These are phyloP conservation scores for Ceratotherium simum DNA, from an alignment of 2,113 vertebrate genomes.

Conservation along the genomic window DNA sequence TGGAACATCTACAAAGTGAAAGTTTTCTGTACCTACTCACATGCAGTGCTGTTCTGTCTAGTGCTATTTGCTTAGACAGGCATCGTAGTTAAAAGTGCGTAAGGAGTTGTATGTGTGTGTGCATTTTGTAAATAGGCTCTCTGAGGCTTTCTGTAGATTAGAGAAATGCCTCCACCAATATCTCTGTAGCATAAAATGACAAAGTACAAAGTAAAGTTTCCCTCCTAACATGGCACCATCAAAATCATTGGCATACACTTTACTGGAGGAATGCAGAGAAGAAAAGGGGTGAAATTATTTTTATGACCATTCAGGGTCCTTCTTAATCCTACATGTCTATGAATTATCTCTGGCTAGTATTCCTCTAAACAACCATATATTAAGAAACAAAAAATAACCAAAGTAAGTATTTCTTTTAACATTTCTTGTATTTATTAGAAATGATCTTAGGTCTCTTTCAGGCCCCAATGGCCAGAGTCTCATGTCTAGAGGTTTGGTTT, in stretches of 20 bases:
- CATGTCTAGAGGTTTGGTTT: background rate
- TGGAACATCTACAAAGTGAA: background rate
- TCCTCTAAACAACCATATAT: background rate
- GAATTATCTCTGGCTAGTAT: background rate
- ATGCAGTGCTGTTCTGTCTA: background rate
- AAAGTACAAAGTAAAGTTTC: background rate
- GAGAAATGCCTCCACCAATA: background rate
- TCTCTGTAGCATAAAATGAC: background rate
- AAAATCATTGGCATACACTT: background rate
- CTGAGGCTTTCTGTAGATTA: background rate
- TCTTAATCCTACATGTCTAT: background rate
- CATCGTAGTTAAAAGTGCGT: background rate
- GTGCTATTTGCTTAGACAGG: background rate
- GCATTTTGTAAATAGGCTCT: background rate
- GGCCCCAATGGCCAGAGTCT: background rate
- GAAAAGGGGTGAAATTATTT: background rate
- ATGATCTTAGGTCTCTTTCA: background rate
- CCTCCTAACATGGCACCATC: background rate
- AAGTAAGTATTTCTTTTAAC: background rate
- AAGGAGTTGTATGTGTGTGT: background rate
- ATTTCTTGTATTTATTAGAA: background rate
- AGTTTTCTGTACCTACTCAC: no score
- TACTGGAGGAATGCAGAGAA: background rate
- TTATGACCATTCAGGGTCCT: background rate
- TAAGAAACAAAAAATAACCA: background rate